Percentiles rank a stretch among this genome's conserved stretches.
These are phyloP conservation scores for Berghia stephanieae DNA, from an alignment of 1,140 invertebrate genomes.

Conservation along the genomic window DNA sequence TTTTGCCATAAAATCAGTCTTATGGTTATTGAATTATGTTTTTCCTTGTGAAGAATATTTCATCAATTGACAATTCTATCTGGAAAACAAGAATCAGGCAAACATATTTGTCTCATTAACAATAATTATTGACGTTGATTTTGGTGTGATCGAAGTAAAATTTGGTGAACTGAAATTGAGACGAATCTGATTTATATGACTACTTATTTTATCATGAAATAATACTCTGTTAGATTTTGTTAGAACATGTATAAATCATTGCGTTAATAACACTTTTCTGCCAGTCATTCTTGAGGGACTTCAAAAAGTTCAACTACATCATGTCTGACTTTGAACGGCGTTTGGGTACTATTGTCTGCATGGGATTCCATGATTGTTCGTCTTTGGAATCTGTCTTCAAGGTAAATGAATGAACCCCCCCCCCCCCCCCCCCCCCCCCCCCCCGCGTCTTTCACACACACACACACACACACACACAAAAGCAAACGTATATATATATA, in stretches of 20 bases:
- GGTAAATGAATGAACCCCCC: conserved; percentile 70
- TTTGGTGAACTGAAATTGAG: not conserved
- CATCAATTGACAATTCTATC: too few species aligned
- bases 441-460: too few species aligned
- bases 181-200: not conserved
- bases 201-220: not conserved
- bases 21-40: too few species aligned
- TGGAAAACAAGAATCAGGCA: too few species aligned
- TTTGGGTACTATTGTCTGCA: conserved; percentile 86
- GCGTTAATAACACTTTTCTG: conserved; percentile 4
- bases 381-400: conserved; percentile 91
- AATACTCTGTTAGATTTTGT: not conserved
- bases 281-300: conserved; percentile 81
- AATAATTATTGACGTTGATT: not conserved
- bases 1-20: too few species aligned
- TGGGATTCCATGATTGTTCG: conserved; percentile 89
- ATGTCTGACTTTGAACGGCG: conserved; percentile 88
- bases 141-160: not conserved
- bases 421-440: not conserved
- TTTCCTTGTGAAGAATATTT: too few species aligned
- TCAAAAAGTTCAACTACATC: conserved; percentile 80
- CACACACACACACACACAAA: too few species aligned
- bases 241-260: not conserved
- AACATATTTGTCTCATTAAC: too few species aligned
- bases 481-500: too few species aligned